phyloP scores from a whole-genome alignment of 2,797 vertebrate genomes.

The Hybognathus amarus region DNA sequence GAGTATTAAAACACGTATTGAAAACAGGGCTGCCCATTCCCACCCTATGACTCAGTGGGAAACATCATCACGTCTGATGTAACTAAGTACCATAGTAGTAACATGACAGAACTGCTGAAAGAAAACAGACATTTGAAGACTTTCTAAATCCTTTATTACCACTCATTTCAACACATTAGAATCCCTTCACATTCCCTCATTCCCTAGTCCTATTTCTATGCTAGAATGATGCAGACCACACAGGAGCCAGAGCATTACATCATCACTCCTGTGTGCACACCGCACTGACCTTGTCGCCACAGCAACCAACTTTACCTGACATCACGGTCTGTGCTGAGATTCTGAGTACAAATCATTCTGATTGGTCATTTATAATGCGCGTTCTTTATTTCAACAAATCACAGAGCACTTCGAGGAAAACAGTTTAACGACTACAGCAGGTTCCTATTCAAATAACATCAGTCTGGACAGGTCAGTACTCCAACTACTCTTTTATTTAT shows the following conservation, averaged over 20 bases:
- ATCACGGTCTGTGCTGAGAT: conserved; percentile 61
- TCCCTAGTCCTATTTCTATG: conserved; percentile 1
- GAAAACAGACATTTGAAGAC: conserved; percentile 1
- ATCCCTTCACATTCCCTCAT: conserved; percentile 13
- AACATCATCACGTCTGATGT: conserved; percentile 58
- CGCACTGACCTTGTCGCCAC: conserved; percentile 65
- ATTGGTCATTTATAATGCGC: conserved; percentile 36
- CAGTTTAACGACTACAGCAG: conserved; percentile 3
- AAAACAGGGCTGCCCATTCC: conserved; percentile 53
- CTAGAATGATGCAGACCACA: conserved; percentile 53
- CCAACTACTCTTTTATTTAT: neutral
- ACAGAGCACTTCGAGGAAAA: neutral
- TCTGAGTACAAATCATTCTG: conserved; percentile 29
- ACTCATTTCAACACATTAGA: conserved; percentile 21
- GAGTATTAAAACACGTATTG: conserved; percentile 34
- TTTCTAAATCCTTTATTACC: conserved; percentile 19
- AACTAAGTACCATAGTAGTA: conserved; percentile 38
- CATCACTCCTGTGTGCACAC: conserved; percentile 55
- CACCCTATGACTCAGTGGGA: conserved; percentile 56
- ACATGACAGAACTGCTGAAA: conserved; percentile 41
- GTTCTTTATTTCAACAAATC: conserved; percentile 35
- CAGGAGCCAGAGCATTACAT: conserved; percentile 60
- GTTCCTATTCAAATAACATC: conserved; percentile 21
- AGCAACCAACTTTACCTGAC: conserved; percentile 67
- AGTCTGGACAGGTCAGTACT: neutral